These are phyloP conservation scores for Elymnias hypermnestra DNA, from an alignment of 1,140 invertebrate genomes.

Conservation along the genomic window DNA sequence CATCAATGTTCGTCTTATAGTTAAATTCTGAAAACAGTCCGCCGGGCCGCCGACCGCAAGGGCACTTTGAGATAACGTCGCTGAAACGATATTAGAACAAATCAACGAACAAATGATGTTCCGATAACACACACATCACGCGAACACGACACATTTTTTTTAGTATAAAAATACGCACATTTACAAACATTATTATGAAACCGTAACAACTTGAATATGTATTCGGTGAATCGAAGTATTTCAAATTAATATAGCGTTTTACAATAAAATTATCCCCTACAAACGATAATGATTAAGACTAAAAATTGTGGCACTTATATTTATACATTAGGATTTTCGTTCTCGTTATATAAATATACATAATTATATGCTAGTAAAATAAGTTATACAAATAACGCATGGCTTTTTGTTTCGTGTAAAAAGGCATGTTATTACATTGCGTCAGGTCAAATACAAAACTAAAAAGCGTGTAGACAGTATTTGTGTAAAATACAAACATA, in stretches of 20 bases:
- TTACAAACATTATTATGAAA: conserved; percentile 34
- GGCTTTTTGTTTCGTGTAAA: too few relatives aligned
- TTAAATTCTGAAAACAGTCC: conserved; percentile 66
- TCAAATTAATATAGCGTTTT: conserved; percentile 17
- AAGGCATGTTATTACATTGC: too few relatives aligned
- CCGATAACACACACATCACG: conserved; percentile 30
- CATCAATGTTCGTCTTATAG: conserved; percentile 52
- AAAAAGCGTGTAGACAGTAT: too few relatives aligned
- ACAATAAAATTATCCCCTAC: not conserved
- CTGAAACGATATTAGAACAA: conserved; percentile 33
- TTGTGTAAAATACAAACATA: too few relatives aligned
- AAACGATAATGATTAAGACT: not conserved
- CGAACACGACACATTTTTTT: conserved; percentile 32
- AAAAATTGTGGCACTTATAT: not conserved
- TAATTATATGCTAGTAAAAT: too few relatives aligned
- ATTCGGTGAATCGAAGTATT: conserved; percentile 19
- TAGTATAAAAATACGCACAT: conserved; percentile 44
- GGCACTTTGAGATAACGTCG: conserved; percentile 61
- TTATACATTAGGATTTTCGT: not conserved
- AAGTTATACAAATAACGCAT: too few relatives aligned
- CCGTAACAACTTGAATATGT: conserved; percentile 23
- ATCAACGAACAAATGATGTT: conserved; percentile 9
- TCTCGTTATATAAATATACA: not conserved
- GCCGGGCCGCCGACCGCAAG: conserved; percentile 64
- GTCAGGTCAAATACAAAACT: too few relatives aligned